These are phyloP conservation scores for Lophura nycthemera DNA, from an alignment of 2,113 vertebrate species.

Conservation along the genomic window DNA sequence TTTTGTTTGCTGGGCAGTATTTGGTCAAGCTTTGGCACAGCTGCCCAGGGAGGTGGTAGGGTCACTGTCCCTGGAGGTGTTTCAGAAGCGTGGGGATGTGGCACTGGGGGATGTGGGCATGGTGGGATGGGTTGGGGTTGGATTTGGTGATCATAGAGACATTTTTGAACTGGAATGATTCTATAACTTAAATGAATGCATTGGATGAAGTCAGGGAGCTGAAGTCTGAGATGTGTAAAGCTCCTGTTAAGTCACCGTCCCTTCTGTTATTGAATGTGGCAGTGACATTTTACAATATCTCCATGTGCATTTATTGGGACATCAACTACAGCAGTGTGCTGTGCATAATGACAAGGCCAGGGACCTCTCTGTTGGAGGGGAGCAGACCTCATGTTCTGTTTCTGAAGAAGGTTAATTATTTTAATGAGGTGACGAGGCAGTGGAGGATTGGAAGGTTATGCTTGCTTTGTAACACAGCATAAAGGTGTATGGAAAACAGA, in stretches of 20 bases:
- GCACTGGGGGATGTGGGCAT: no score
- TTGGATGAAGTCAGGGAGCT: neutral
- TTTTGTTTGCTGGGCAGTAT: neutral
- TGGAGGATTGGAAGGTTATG: neutral
- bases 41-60: neutral
- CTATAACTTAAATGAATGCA: neutral
- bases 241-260: neutral
- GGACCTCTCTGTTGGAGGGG: neutral
- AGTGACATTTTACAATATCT: neutral
- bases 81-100: neutral
- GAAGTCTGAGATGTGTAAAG: accelerated
- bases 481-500: accelerated
- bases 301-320: accelerated
- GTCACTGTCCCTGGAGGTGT: neutral
- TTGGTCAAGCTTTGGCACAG: neutral
- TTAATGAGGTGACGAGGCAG: neutral
- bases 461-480: accelerated
- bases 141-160: no score
- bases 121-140: no score
- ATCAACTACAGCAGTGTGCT: accelerated
- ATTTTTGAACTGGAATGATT: no score
- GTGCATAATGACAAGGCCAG: no score
- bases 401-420: neutral
- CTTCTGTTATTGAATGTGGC: accelerated
- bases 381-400: neutral